Percentiles rank a stretch among this genome's conserved stretches.
phyloP scores from a whole-genome alignment of 1,140 invertebrate species.

The Onthophagus taurus region DNA sequence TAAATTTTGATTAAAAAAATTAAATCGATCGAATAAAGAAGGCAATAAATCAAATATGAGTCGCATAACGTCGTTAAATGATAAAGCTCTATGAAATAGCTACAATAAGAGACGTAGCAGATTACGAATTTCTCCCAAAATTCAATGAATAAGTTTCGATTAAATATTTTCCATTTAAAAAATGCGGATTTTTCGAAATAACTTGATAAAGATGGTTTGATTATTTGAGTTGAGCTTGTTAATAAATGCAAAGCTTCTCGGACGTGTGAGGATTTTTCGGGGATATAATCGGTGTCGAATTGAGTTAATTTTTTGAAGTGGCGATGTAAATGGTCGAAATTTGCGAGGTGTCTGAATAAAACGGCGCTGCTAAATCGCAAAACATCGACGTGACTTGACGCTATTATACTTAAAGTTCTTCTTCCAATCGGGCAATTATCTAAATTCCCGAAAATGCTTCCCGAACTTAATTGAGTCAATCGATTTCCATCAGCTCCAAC shows the following conservation, averaged over 20 bases:
- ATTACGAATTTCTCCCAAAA: not conserved
- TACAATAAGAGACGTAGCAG: not conserved
- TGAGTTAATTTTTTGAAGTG: constrained; percentile 2
- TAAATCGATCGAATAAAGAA: constrained; percentile 10
- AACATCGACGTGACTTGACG: constrained; percentile 8
- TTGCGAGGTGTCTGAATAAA: constrained; percentile 2
- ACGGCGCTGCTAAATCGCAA: not conserved
- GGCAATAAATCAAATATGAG: not conserved
- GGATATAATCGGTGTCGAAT: constrained; percentile 6
- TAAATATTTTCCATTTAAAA: constrained; percentile 1
- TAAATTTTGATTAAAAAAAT: constrained; percentile 17
- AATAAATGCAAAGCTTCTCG: not conserved
- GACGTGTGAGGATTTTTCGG: not conserved
- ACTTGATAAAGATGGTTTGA: not conserved
- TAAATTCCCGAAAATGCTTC: constrained; percentile 15
- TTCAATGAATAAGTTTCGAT: not conserved
- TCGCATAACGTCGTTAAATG: not conserved
- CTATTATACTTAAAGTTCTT: constrained; percentile 9
- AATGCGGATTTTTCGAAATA: not conserved
- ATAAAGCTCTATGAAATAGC: constrained; percentile 1
- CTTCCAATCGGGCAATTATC: constrained; percentile 6
- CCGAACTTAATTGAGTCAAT: constrained; percentile 8
- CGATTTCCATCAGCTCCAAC: constrained; percentile 12
- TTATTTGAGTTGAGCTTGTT: not conserved
- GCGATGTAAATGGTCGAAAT: not conserved